Base-by-base conservation (phyloP, 2,113 vertebrate genomes). In the Aldabrachelys gigantea region DNA sequence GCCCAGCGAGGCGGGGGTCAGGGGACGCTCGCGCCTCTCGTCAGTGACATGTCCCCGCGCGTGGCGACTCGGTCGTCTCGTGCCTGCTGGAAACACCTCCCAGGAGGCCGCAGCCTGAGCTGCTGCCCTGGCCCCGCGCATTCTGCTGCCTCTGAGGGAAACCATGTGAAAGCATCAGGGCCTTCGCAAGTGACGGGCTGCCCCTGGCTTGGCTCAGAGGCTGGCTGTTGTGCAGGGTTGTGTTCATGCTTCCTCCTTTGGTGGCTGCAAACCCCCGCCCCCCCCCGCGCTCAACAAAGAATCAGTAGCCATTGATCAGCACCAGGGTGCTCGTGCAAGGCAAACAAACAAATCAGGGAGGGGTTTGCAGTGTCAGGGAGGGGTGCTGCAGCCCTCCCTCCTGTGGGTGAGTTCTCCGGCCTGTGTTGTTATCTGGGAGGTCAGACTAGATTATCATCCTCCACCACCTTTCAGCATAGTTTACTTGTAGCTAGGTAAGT, bases 1-100 rank as follows among this genome's bases (percentile, higher is more conserved):
- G 79, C 57, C 27, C 5, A 2, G 10, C 1, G 50, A 1, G 10
- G 13, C 41, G 2, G 1, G 41, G 1, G 2, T 54, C 2, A 2
- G 1, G n/a, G 16, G 1, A 80, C 11, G 57, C 1, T 31, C 56
- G 56, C 56, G 59, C 31, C 6, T 2, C 31, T n/a, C 14, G 14
- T 31, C 59, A 12, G 22, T 2, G 9, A 11, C 10, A 25, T 16
- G n/a, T 22, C n/a, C 17, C 35, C 19, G 65, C n/a, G 8, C 2
- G n/a, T 19, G 65, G 65, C 35, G 22, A 8, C 35, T 17, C 16
- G 7, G 31, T 35, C 14, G 31, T 17, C 17, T 35, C 8, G 17
- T n/a, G 65, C 35, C 65, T 38, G 8, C 65, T n/a, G 65, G 65
- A 21, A n/a, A 16, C 65, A 35, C 14, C 35, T 5, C 65, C 4